A percentile compares a stretch with the other conserved stretches of the same genome.
These are phyloP conservation scores for Talpa occidentalis DNA, from an alignment of 2,113 vertebrate species.

Conservation along the genomic window DNA sequence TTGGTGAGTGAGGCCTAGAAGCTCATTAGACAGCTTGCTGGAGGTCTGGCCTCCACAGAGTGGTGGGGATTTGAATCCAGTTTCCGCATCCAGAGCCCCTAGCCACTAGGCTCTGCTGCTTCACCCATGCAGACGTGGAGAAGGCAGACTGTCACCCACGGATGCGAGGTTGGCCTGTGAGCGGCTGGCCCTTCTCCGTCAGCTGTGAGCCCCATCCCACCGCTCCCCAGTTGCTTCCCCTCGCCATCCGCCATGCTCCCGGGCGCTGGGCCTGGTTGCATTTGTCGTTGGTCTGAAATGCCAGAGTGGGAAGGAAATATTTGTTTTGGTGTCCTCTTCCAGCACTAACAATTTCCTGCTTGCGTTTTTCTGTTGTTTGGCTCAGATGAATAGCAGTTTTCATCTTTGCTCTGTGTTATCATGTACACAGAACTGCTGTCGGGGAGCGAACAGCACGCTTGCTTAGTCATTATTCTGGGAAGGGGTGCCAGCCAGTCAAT, in stretches of 20 bases:
- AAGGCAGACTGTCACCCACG: neutral
- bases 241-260: neutral
- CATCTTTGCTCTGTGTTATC: slow-evolving; percentile 77
- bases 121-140: rapidly evolving
- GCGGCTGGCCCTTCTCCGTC: neutral
- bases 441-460: slow-evolving; percentile 67
- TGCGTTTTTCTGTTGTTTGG: slow-evolving; percentile 77
- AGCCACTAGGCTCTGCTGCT: neutral
- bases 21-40: neutral
- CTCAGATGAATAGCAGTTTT: slow-evolving; percentile 78
- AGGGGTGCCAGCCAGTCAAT: slow-evolving; percentile 78
- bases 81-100: neutral
- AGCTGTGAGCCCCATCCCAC: neutral
- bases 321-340: slow-evolving; percentile 72
- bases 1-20: neutral
- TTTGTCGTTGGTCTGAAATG: slow-evolving; percentile 39
- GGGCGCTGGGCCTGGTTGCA: neutral
- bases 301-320: slow-evolving; percentile 62
- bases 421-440: slow-evolving; percentile 73
- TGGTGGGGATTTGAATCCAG: neutral
- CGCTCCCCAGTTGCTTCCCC: neutral
- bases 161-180: neutral
- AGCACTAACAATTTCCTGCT: slow-evolving; percentile 65
- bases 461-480: slow-evolving; percentile 80
- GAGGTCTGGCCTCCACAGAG: neutral